Evolutionary conservation across 2,113 vertebrate genomes (phyloP).

Genomic region (Pterocles gutturalis): DNA sequence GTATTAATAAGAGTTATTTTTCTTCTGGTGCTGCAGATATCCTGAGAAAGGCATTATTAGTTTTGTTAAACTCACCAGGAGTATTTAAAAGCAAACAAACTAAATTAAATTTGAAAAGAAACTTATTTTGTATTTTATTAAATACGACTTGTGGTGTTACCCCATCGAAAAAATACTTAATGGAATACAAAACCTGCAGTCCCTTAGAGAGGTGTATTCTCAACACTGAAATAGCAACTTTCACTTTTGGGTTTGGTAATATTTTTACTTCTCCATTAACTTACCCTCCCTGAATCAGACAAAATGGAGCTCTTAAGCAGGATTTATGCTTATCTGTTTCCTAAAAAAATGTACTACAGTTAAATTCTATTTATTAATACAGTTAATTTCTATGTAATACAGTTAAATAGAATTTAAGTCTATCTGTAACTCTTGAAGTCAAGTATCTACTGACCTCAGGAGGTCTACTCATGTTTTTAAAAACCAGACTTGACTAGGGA

Average conservation of each 20-base stretch:
- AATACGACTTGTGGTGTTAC: not conserved
- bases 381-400: not conserved
- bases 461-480: not conserved
- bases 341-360: not conserved
- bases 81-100: not conserved
- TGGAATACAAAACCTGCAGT: not conserved
- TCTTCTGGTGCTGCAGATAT: not conserved
- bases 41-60: not conserved
- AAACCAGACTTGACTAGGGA: not conserved
- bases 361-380: not conserved
- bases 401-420: not conserved
- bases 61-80: not conserved
- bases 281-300: not conserved
- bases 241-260: not conserved
- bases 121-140: not conserved
- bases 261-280: not conserved
- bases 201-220: not conserved
- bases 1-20: slow-evolving; percentile 39
- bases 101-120: not conserved
- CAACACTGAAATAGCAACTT: not conserved
- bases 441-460: not conserved
- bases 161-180: not conserved
- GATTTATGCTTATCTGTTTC: not conserved
- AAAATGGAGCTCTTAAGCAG: not conserved
- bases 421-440: not conserved